Conservation (phyloP, 2,113 vertebrate genomes). For the Climacteris rufus region DNA sequence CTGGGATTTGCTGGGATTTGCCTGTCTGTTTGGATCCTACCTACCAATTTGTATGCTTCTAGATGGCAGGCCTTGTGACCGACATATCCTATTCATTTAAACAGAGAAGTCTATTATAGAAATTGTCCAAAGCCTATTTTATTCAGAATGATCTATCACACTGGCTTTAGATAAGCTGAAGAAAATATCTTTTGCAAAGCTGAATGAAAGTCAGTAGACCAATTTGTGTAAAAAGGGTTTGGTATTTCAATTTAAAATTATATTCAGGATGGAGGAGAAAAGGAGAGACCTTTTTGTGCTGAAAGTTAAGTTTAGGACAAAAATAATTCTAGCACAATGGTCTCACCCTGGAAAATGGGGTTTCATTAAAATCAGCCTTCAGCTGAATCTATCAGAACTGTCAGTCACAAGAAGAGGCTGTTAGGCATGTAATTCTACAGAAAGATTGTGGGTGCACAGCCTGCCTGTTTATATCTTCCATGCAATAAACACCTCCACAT, state of each 20-base stretch:
- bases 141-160: not conserved
- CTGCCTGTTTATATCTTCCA: not conserved
- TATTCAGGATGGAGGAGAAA: constrained; percentile 9
- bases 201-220: constrained; percentile 8
- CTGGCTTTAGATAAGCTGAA: constrained; percentile 23
- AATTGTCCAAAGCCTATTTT: constrained; percentile 16
- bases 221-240: not conserved
- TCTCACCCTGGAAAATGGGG: not conserved
- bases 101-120: not conserved
- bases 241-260: constrained; percentile 19
- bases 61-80: not conserved
- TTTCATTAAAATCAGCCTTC: constrained; percentile 38
- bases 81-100: not conserved
- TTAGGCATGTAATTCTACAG: not conserved
- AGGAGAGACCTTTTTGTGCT: constrained; percentile 2
- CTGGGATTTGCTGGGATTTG: not conserved
- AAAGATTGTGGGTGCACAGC: not conserved
- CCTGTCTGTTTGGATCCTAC: not conserved
- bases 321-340: constrained; percentile 1
- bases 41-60: not conserved
- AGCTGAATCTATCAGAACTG: not conserved
- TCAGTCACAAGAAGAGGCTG: constrained; percentile 10
- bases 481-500: not conserved
- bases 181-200: constrained; percentile 24
- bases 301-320: constrained; percentile 23